These are phyloP conservation scores for Beroe forskalii DNA, from an alignment of 37 sponge, comb jelly and placozoan genomes.

Conservation along the genomic window DNA sequence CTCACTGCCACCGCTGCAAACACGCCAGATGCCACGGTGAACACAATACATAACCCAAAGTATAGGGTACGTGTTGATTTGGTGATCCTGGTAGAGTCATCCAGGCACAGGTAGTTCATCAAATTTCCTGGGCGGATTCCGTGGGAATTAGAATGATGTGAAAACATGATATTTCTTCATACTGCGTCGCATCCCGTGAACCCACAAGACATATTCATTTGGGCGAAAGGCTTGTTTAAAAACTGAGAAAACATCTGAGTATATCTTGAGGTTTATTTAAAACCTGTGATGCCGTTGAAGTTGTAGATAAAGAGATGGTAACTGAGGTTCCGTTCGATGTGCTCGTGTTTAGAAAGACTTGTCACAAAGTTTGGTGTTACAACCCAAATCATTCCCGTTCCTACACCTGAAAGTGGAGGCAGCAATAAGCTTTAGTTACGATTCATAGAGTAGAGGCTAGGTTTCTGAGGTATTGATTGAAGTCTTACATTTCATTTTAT, in stretches of 20 bases:
- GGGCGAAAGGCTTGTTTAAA: no score
- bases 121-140: constrained; percentile 29
- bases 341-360: neutral
- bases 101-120: constrained; percentile 15
- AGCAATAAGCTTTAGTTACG: no score
- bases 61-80: neutral
- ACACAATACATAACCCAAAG: neutral
- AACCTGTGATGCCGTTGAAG: constrained; percentile 56
- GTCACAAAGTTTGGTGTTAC: constrained; percentile 44
- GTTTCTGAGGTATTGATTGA: no score
- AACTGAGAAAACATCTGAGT: no score
- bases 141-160: neutral
- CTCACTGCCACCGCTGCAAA: neutral
- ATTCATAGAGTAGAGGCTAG: no score
- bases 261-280: no score
- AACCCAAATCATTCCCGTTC: constrained; percentile 42
- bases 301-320: constrained; percentile 49
- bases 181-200: no score
- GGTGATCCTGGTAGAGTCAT: constrained; percentile 2
- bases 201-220: no score
- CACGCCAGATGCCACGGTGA: neutral
- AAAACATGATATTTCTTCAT: no score
- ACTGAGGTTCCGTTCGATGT: constrained; percentile 51
- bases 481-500: no score
- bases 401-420: neutral